Base-by-base conservation (phyloP, 2,888 invertebrate genomes). In the Drosophila buzzatii region DNA sequence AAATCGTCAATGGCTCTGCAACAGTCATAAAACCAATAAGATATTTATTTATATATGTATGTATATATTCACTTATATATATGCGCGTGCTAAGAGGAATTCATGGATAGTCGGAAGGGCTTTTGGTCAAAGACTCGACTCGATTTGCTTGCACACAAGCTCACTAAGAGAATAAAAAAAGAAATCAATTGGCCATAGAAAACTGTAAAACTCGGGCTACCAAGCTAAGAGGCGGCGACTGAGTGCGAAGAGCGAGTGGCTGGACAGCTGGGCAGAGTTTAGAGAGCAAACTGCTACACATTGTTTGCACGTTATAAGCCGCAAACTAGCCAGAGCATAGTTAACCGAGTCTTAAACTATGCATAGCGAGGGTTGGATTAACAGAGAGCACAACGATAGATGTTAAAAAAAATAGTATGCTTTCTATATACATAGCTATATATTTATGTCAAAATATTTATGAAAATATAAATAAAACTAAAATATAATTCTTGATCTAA, bases 101-200 rank as follows among this genome's bases (percentile, higher is more conserved):
- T 44, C 52, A 60, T 60, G 42, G 35, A 18, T 47, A 31, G 18
- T 12, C 39, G 47, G 39, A 59, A 37, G 59, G 31, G 47, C 37
- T 37, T 37, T 23, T 60, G 57, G 18, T 59, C 62, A 31, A 45
- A 60, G 57, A 51, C 72, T 39, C 44, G 53, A 58, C n/a, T n/a
- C 64, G 79, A 84, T 79, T 77, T 86, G 73, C 76, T 73, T 79
- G 75, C 81, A 73, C 75, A 73, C 77, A 71, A 81, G 74, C 86
- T 75, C 70, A 60, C 84, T n/a, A 18, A 7, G 31, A 18, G 35
- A 18, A 51, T 51, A 33, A 35, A 31, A 75, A 81, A 86, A 73
- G 81, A 85, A 84, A 84, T 86, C 89, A 84, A 89, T 89, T 73
- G 81, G 64, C 49, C 57, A 45, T 52, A 31, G 70, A 49, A 51